Base-by-base conservation (phyloP, 35 echinoderm and acorn worm species). In the Ptychodera flava region DNA sequence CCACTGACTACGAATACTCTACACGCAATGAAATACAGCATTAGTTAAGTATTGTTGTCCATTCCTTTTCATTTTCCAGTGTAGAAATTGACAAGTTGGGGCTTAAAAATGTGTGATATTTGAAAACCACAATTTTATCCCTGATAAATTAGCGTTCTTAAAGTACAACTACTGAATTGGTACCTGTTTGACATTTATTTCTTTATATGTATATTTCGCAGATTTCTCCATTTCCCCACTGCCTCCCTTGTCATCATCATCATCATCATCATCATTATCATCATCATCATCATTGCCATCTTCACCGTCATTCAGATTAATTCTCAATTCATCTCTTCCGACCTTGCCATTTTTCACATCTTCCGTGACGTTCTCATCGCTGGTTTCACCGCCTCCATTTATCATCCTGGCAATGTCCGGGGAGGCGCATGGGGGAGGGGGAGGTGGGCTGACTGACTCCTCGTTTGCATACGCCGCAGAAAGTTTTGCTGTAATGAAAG, bases 391-490 rank as follows among this genome's bases (percentile, higher is more conserved):
- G n/a, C 78, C 78, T 78, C 82, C 91, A 76, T 85, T 33, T 1
- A 83, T 35, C 37, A 91, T 53, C 77, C 85, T 29, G 32, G 88
- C 80, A 32, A 88, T 76, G 34, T 88, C 87, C 10, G 91, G 91
- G 22, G 91, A 92, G 31, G 82, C 87, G 34, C 82, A 79, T 15
- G 91, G 91, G 16, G 78, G 83, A 27, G 91, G 91, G 27, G 91
- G 91, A 80, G 91, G 91, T 12, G 82, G 80, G 0, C 82, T 88
- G 28, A 92, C 31, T 34, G 85, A 33, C 0, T 76, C 36, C 29
- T 92, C 81, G 34, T 84, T 77, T 0, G 86, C 91, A 85, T 89
- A 92, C 14, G 86, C 86, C 36, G 87, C 91, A 36, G 91, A 92
- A 34, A 92, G 77, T 77, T 88, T 88, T 27, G 86, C 91, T 92